These are phyloP conservation scores for Nezara viridula DNA, from an alignment of 2,888 invertebrate genomes.

Conservation along the genomic window DNA sequence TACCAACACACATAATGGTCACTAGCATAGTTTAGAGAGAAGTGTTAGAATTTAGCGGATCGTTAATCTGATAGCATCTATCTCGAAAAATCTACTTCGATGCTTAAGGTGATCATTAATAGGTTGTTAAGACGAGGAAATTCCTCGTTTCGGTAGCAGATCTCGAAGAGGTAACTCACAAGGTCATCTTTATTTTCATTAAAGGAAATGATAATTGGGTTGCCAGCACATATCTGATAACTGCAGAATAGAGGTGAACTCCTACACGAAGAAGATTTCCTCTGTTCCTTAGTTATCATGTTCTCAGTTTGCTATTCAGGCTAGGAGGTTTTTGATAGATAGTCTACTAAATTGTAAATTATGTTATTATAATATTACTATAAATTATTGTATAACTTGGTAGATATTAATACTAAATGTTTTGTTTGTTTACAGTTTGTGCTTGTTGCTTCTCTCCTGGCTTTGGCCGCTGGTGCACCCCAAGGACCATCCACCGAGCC, in stretches of 20 bases:
- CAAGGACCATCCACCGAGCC: slow-evolving; percentile 65
- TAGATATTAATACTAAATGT: not conserved
- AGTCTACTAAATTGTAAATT: not conserved
- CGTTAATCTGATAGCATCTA: not conserved
- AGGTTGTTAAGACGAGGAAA: not conserved
- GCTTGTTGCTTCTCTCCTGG: slow-evolving; percentile 66
- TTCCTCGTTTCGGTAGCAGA: slow-evolving; percentile 6
- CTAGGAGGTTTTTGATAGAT: not conserved
- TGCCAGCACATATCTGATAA: not conserved
- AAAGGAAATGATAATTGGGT: slow-evolving; percentile 23
- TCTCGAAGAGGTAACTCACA: not conserved
- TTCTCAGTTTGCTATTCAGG: not conserved
- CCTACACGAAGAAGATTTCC: not conserved
- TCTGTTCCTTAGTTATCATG: not conserved
- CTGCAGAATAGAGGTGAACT: not conserved
- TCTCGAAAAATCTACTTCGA: not conserved
- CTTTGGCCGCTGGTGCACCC: slow-evolving; percentile 67
- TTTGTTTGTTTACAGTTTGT: slow-evolving; percentile 55
- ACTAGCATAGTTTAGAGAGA: no score
- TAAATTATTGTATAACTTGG: not conserved
- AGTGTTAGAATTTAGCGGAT: not conserved
- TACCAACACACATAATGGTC: no score
- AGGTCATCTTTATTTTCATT: slow-evolving; percentile 40
- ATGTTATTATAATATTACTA: not conserved
- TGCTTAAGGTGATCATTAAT: not conserved